Percentiles rank a stretch among this genome's conserved stretches.
Evolutionary conservation across 2,888 invertebrate species (phyloP).

Genomic region (Aspidiotus destructor): DNA sequence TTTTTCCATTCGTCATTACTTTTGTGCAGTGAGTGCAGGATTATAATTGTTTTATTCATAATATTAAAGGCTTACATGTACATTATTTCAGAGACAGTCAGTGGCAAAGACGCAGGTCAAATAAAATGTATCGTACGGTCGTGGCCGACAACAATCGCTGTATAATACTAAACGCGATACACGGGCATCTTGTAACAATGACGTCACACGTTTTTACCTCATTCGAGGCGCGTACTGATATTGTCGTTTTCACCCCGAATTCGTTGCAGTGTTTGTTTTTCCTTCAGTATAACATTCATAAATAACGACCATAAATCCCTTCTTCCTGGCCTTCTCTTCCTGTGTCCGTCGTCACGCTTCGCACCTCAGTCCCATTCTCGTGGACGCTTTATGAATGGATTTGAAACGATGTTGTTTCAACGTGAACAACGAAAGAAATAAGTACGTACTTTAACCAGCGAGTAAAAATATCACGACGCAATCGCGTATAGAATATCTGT

Average conservation of each 20-base stretch:
- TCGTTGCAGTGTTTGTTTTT: background rate
- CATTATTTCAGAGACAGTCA: too few relatives aligned
- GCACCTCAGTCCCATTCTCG: too few relatives aligned
- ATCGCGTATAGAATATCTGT: background rate
- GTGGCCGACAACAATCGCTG: too few relatives aligned
- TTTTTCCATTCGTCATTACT: too few relatives aligned
- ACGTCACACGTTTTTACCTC: background rate
- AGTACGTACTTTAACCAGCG: too few relatives aligned
- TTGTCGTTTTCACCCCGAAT: background rate
- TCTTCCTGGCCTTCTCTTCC: background rate
- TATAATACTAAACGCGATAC: too few relatives aligned
- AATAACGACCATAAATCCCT: conserved; percentile 2
- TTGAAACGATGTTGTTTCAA: background rate
- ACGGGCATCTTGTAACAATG: background rate
- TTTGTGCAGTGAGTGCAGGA: too few relatives aligned
- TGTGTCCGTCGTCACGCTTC: background rate
- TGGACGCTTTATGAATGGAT: background rate
- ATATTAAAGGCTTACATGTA: too few relatives aligned
- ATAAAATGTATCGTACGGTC: too few relatives aligned
- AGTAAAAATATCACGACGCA: background rate
- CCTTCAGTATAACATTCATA: conserved; percentile 2
- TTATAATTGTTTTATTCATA: too few relatives aligned
- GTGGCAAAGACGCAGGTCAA: too few relatives aligned
- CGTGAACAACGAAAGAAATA: background rate
- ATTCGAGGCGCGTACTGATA: background rate